Base-by-base conservation (phyloP, 2,113 vertebrate species). In the Nycticebus coucang region DNA sequence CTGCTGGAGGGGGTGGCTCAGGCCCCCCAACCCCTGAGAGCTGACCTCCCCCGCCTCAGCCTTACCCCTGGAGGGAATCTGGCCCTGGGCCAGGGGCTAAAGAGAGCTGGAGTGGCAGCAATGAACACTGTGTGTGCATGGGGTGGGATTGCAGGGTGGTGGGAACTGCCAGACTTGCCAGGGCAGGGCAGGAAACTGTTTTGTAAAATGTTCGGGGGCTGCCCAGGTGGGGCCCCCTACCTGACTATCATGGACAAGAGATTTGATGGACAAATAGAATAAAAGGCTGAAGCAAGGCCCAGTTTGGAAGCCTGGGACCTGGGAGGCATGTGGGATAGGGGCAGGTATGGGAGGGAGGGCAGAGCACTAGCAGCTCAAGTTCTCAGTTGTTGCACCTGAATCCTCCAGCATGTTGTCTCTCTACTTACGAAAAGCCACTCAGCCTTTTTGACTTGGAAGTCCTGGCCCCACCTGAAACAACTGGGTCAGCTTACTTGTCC, bases 201-300 rank as follows among this genome's bases (percentile, higher is more conserved):
- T 97, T 96, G 59, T 97, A 94, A 94, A 95, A 97, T 94, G 75
- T 97, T 95, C 92, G 77, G 98, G 98, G 98, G 92, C 82, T 95
- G 55, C 98, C 98, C 97, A 96, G 90, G 98, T 71, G 98, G 97
- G 64, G 78, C 78, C 94, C 91, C 94, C 94, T 60, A 96, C 57
- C 96, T 10, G 96, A 97, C 13, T 97, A 97, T 87, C 87, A 97
- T 93, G 98, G 97, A 93, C 26, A 78, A 89, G 94, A 96, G 66
- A 95, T 93, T 92, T 95, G 93, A 97, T 87, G 96, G 87, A 95
- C 74, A 91, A 93, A 86, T 94, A 97, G 93, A 98, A 97, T 97
- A 97, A 98, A 98, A 96, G 94, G 60, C 94, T 96, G 92, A 95
- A 96, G 37, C 7, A 11, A 92, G 92, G 92, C 84, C 80, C 28